phyloP scores from a whole-genome alignment of 2,888 invertebrate species.

The Calephelis perditalis region DNA sequence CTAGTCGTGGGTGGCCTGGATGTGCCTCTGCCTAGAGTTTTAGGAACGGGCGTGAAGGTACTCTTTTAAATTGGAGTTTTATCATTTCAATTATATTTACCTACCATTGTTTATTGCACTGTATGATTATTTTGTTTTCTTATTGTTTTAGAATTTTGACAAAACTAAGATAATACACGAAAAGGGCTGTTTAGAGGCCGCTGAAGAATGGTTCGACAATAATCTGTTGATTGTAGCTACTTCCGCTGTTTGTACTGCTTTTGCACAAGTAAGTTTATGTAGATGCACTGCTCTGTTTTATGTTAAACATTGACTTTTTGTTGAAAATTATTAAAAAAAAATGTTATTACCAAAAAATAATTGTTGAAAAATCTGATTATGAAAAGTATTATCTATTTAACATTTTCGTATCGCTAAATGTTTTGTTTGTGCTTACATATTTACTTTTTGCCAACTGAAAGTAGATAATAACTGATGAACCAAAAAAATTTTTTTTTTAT shows the following conservation, averaged over 20 bases:
- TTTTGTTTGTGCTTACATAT: too few species aligned
- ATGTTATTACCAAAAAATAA: too few species aligned
- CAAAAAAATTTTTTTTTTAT: too few species aligned
- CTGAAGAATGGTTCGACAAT: conserved; percentile 96
- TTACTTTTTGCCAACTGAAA: too few species aligned
- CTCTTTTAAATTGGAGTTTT: background rate
- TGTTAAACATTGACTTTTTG: conserved; percentile 10
- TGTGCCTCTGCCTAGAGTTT: too few species aligned
- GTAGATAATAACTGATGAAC: too few species aligned
- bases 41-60: too few species aligned
- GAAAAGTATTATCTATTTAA: too few species aligned
- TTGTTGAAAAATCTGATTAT: too few species aligned
- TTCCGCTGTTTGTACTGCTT: conserved; percentile 91
- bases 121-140: conserved; percentile 36
- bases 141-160: conserved; percentile 84
- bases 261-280: conserved; percentile 90
- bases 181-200: conserved; percentile 95
- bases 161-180: conserved; percentile 92
- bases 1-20: too few species aligned
- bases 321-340: too few species aligned
- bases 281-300: conserved; percentile 41
- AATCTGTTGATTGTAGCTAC: conserved; percentile 96
- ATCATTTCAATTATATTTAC: background rate
- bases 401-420: too few species aligned
- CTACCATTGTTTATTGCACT: conserved; percentile 17